Conservation (phyloP, 2,113 vertebrate genomes). For the Perca schrenkii region DNA sequence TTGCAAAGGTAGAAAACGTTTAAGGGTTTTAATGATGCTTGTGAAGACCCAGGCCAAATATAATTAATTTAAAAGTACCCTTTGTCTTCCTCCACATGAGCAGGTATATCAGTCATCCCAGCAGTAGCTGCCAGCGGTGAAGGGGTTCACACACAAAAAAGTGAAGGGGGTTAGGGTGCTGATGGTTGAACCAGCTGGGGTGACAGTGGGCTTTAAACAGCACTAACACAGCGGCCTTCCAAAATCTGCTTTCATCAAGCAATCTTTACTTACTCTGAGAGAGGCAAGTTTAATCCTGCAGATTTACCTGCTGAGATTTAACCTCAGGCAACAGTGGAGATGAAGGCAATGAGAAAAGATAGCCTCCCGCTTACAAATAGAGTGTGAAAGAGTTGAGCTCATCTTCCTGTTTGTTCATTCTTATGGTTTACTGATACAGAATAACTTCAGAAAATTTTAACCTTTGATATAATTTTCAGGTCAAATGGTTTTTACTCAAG, state of each 20-base stretch:
- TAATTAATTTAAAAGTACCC: background rate
- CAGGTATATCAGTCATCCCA: slow-evolving; percentile 5
- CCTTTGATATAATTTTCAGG: background rate
- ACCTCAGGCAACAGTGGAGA: slow-evolving; percentile 44
- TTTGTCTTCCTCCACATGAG: background rate
- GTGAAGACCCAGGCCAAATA: background rate
- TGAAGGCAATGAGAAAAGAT: slow-evolving; percentile 33
- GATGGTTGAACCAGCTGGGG: slow-evolving; percentile 24
- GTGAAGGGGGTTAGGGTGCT: background rate
- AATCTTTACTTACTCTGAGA: slow-evolving; percentile 28
- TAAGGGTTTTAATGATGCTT: background rate
- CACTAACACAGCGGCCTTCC: background rate
- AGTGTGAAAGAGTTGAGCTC: slow-evolving; percentile 13
- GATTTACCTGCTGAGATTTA: slow-evolving; percentile 57
- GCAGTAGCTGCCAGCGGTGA: slow-evolving; percentile 3
- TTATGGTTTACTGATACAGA: slow-evolving; percentile 14
- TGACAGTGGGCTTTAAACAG: slow-evolving; percentile 26
- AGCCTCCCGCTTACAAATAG: slow-evolving; percentile 5
- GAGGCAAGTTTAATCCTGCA: slow-evolving; percentile 54
- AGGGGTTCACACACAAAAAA: slow-evolving; percentile 7
- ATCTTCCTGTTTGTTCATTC: slow-evolving; percentile 31
- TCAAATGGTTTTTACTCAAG: background rate
- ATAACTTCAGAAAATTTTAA: slow-evolving; percentile 34
- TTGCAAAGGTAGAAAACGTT: background rate
- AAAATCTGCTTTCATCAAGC: slow-evolving; percentile 50